These are phyloP conservation scores for Vanessa cardui DNA, from an alignment of 2,888 invertebrate species.

Conservation along the genomic window DNA sequence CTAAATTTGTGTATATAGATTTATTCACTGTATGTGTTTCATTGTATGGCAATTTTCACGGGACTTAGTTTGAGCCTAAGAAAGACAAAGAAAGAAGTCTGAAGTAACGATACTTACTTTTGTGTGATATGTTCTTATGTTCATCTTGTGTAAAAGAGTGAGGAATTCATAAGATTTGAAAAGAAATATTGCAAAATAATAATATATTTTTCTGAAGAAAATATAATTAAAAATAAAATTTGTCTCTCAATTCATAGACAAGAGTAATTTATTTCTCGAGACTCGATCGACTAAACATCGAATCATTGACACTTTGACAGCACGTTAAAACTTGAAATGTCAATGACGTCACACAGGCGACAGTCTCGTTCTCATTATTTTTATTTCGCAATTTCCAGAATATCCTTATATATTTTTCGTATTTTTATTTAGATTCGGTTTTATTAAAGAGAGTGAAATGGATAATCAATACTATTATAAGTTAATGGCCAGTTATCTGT, in stretches of 20 bases:
- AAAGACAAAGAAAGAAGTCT: too few species aligned
- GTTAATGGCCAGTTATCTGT: constrained; percentile 76
- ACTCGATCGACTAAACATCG: neutral
- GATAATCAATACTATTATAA: constrained; percentile 79
- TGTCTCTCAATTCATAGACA: neutral
- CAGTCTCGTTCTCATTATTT: constrained; percentile 75
- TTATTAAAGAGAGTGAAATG: constrained; percentile 49
- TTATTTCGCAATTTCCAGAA: constrained; percentile 75
- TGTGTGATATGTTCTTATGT: too few species aligned
- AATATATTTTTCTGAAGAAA: too few species aligned
- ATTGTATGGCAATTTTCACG: too few species aligned
- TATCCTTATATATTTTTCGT: constrained; percentile 49
- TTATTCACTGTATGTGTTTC: too few species aligned
- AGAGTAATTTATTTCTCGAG: neutral
- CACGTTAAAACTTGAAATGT: constrained; percentile 38
- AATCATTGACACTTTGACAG: constrained; percentile 18
- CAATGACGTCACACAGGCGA: constrained; percentile 69
- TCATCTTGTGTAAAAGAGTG: too few species aligned
- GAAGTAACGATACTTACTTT: too few species aligned
- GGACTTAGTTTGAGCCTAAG: too few species aligned
- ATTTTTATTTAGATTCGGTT: constrained; percentile 38
- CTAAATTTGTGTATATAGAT: too few species aligned
- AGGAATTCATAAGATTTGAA: too few species aligned
- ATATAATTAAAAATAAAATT: too few species aligned
- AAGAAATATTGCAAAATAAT: too few species aligned